phyloP scores from a whole-genome alignment of 1,140 invertebrate species.

The Lepidurus couesii region DNA sequence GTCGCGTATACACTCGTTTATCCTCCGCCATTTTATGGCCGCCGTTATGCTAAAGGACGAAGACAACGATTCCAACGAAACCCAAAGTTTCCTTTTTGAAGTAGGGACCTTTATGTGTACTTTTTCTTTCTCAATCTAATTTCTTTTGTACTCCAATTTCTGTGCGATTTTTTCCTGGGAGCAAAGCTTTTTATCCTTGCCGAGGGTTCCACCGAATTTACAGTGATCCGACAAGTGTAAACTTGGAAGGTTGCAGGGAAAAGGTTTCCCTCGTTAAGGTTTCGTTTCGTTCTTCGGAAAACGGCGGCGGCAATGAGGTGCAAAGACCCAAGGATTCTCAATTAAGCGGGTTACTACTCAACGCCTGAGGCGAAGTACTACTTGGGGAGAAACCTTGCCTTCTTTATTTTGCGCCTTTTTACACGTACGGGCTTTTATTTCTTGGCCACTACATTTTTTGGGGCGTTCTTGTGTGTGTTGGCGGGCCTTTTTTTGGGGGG shows the following conservation, averaged over 20 bases:
- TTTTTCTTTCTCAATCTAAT: no score
- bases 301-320: slow-evolving; percentile 16
- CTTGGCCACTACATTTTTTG: background rate
- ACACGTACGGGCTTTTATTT: background rate
- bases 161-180: no score
- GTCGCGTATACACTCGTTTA: background rate
- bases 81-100: no score
- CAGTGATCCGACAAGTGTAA: background rate
- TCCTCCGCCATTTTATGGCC: background rate
- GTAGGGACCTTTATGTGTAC: no score
- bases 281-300: background rate
- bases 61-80: background rate
- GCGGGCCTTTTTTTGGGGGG: background rate
- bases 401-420: background rate
- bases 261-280: background rate
- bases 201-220: background rate
- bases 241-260: background rate
- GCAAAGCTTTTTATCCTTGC: background rate
- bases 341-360: background rate
- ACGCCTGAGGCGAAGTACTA: slow-evolving; percentile 9
- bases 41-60: background rate
- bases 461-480: no score
- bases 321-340: background rate
- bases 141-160: no score
- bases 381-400: background rate